Evolutionary conservation across 2,113 vertebrate species (phyloP).

Genomic region (mouse (Mus musculus)): DNA sequence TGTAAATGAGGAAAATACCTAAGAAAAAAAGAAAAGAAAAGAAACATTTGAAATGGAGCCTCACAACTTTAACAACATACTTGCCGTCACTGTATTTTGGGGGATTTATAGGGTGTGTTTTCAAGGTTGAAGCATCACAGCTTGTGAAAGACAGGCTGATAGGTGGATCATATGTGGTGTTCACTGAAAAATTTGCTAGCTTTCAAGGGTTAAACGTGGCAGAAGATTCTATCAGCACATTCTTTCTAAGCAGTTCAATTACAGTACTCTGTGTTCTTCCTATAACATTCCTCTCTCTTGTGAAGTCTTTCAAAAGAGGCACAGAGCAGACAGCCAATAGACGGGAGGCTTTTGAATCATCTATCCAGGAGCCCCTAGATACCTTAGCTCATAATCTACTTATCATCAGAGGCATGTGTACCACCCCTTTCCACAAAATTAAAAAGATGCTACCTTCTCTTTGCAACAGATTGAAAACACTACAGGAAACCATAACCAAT

Average conservation of each 20-base stretch:
- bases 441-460: background rate
- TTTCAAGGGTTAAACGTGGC: background rate
- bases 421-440: background rate
- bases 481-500: background rate
- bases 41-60: background rate
- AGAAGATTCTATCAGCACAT: background rate
- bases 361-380: background rate
- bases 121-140: background rate
- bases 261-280: background rate
- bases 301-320: background rate
- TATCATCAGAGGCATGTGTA: background rate
- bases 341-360: background rate
- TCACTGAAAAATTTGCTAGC: background rate
- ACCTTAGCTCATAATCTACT: background rate
- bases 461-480: background rate
- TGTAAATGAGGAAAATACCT: too few relatives aligned
- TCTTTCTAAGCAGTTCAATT: background rate
- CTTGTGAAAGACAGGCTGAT: background rate
- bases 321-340: background rate
- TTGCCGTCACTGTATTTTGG: background rate
- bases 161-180: background rate
- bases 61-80: background rate
- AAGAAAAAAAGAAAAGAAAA: background rate
- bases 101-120: conserved; percentile 10
- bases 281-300: background rate